Evolutionary conservation across 2,113 vertebrate genomes (phyloP).

Genomic region (Chiloscyllium plagiosum): DNA sequence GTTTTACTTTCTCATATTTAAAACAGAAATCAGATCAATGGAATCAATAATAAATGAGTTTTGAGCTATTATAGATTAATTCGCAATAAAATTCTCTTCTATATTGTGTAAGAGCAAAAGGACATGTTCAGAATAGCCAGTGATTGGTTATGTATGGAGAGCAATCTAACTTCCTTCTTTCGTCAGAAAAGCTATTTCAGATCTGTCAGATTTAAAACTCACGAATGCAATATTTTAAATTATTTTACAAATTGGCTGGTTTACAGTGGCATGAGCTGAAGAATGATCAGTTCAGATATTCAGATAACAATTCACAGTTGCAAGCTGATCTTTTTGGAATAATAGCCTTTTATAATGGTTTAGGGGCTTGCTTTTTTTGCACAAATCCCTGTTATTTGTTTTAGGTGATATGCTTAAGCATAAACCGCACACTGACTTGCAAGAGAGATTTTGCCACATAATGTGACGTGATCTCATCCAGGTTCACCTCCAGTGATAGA

Average conservation of each 20-base stretch:
- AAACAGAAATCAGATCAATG: neutral
- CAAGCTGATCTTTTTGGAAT: neutral
- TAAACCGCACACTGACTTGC: neutral
- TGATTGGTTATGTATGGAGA: neutral
- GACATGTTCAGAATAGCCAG: neutral
- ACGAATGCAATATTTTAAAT: constrained; percentile 25
- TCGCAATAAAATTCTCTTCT: neutral
- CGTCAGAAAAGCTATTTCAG: constrained; percentile 33
- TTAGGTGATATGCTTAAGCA: neutral
- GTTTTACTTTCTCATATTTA: constrained; percentile 5
- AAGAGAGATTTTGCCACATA: neutral
- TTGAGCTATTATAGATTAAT: neutral
- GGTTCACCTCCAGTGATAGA: neutral
- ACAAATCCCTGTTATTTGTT: neutral
- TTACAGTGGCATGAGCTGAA: neutral
- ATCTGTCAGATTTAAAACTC: constrained; percentile 24
- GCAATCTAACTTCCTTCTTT: constrained; percentile 21
- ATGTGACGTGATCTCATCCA: neutral
- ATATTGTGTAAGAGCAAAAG: neutral
- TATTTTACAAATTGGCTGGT: constrained; percentile 28
- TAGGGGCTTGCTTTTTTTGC: too few species aligned
- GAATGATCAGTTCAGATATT: neutral
- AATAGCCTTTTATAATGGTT: neutral
- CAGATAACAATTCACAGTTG: neutral
- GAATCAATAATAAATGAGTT: neutral